Evolutionary conservation across 2,888 invertebrate genomes (phyloP).

Genomic region (Cephus sareptanus): DNA sequence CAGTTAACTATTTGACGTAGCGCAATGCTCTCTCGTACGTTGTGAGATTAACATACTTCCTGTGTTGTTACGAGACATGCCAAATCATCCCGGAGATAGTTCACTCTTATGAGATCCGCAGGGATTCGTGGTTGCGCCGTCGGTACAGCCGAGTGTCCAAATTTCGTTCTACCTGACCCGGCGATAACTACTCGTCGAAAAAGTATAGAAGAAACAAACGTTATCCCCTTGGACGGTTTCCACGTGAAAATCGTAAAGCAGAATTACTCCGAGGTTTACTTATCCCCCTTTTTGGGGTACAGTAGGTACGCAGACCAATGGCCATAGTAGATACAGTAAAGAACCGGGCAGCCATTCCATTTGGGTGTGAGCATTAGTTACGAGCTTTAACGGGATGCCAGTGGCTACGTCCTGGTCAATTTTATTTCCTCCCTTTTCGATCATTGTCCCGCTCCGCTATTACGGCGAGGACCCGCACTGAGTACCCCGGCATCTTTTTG

Average conservation of each 20-base stretch:
- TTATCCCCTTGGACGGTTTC: not conserved
- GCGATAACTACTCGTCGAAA: not conserved
- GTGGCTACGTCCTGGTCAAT: slow-evolving; percentile 5
- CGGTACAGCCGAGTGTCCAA: not conserved
- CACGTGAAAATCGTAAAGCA: slow-evolving; percentile 49
- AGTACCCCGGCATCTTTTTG: not conserved
- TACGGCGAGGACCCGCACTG: not conserved
- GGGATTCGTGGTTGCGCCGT: not conserved
- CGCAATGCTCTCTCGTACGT: slow-evolving; percentile 29
- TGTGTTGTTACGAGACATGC: not conserved
- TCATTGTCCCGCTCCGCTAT: not conserved
- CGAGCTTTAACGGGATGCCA: slow-evolving; percentile 48
- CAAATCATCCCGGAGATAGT: not conserved
- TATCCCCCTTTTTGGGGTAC: slow-evolving; percentile 36
- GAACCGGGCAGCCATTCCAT: not conserved
- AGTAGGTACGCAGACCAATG: not conserved
- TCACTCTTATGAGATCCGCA: not conserved
- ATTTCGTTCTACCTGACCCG: not conserved
- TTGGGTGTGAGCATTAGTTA: slow-evolving; percentile 51
- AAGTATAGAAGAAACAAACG: not conserved
- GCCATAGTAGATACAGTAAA: not conserved
- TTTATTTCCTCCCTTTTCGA: not conserved
- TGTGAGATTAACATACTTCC: slow-evolving; percentile 42
- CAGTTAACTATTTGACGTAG: slow-evolving; percentile 54
- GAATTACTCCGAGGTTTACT: slow-evolving; percentile 61